Base-by-base conservation (phyloP, 2,888 invertebrate genomes). In the Eristalis intricaria region DNA sequence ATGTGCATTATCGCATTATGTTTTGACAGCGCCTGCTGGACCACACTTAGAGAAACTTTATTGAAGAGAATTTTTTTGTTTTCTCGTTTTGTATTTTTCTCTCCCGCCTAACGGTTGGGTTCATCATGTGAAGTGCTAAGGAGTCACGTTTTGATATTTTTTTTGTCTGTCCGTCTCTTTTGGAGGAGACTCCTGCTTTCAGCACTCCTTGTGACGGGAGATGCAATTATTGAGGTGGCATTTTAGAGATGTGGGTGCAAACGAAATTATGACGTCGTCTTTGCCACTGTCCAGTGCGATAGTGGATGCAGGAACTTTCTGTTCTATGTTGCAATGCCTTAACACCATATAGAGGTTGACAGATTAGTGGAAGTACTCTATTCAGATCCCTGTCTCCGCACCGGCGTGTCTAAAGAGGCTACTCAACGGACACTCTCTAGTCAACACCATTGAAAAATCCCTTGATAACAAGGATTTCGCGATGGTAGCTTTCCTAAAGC, bases 1-100 rank as follows among this genome's bases (percentile, higher is more conserved):
- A 82, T 76, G 82, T 82, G 70, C 76, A 82, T 76, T 82, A 82
- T 82, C 82, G 50, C 71, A 82, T 82, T 82, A 82, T 70, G 70
- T 76, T 76, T 82, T 82, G 76, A 82, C 76, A 76, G 76, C 8
- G 43, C 23, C 60, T 66, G 65, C 76, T 70, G 64, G 65, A 70
- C 76, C 70, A 58, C 50, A 69, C 81, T 74, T 43, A 65, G n/a
- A 60, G 65, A n/a, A 76, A 70, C 63, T 70, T 82, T 40, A 76
- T 69, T 70, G 58, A 11, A 69, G 26, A 13, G 35, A 32, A 19
- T 63, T 64, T 19, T n/a, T 38, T 15, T 15, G 11, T 66, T 15
- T 63, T 13, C 56, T 66, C 13, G 35, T n/a, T 19, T 23, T 56
- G n/a, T n/a, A n/a, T n/a, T n/a, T n/a, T n/a, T n/a, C n/a, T 26